A percentile compares a stretch with the other conserved stretches of the same genome.
Conservation (phyloP, 1,140 invertebrate species). For the Monochamus saltuarius region DNA sequence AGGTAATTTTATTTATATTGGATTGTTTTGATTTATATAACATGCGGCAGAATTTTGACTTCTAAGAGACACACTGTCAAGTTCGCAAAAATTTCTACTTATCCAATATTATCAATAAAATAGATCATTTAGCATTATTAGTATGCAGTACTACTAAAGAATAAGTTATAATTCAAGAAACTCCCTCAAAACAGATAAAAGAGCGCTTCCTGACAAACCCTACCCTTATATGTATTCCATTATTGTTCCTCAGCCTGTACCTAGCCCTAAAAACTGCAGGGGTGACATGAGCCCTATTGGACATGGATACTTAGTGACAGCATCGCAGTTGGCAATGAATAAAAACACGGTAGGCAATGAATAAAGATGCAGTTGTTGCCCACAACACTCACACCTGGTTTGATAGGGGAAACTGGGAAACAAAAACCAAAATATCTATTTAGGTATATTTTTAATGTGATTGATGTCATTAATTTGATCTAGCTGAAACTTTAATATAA, state of each 20-base stretch:
- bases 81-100: no score
- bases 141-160: no score
- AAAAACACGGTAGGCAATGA: constrained; percentile 18
- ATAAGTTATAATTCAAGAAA: constrained; percentile 9
- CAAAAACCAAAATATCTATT: no score
- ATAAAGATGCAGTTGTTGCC: constrained; percentile 11
- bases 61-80: no score
- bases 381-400: constrained; percentile 10
- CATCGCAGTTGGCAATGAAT: constrained; percentile 21
- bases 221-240: constrained; percentile 17
- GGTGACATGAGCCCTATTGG: constrained; percentile 22
- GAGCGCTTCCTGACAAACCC: constrained; percentile 12
- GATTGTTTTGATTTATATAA: no score
- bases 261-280: not conserved
- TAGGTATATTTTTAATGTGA: no score
- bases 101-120: no score
- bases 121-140: no score
- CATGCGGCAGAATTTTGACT: no score
- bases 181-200: constrained; percentile 16
- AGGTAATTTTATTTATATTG: no score
- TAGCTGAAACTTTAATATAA: no score
- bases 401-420: not conserved
- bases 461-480: no score
- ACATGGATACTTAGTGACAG: constrained; percentile 23
- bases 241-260: constrained; percentile 1